These are phyloP conservation scores for Tetragonula clypearis DNA, from an alignment of 1,140 invertebrate species.

Conservation along the genomic window DNA sequence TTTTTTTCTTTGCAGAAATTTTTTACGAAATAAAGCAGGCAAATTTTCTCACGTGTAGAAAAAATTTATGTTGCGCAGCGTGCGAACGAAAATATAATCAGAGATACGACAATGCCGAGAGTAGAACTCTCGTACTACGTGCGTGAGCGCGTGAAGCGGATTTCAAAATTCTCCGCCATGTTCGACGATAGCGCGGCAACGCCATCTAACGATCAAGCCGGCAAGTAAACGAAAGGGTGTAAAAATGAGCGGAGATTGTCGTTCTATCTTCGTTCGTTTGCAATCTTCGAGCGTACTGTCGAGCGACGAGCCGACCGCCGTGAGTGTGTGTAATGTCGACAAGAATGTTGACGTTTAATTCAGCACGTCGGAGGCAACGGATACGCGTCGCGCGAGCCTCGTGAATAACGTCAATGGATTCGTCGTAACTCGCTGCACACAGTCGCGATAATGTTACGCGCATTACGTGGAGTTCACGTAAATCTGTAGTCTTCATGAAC, in stretches of 20 bases:
- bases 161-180: constrained; percentile 14
- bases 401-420: constrained; percentile 46
- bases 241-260: constrained; percentile 36
- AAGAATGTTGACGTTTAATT: constrained; percentile 67
- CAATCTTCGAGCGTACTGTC: constrained; percentile 35
- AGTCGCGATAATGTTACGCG: constrained; percentile 16
- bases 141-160: neutral
- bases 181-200: neutral
- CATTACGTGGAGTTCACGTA: constrained; percentile 13
- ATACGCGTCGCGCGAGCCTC: neutral
- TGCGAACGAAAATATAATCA: neutral
- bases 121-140: neutral
- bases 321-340: constrained; percentile 49
- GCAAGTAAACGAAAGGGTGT: constrained; percentile 31
- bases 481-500: constrained; percentile 39
- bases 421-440: constrained; percentile 17
- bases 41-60: too few relatives aligned
- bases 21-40: neutral
- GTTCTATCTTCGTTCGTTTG: constrained; percentile 38
- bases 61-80: neutral
- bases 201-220: constrained; percentile 31
- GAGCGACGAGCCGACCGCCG: constrained; percentile 37
- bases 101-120: neutral
- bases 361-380: constrained; percentile 14
- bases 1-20: neutral